These are phyloP conservation scores for Metopia argyrocephala DNA, from an alignment of 2,888 invertebrate species.

Conservation along the genomic window DNA sequence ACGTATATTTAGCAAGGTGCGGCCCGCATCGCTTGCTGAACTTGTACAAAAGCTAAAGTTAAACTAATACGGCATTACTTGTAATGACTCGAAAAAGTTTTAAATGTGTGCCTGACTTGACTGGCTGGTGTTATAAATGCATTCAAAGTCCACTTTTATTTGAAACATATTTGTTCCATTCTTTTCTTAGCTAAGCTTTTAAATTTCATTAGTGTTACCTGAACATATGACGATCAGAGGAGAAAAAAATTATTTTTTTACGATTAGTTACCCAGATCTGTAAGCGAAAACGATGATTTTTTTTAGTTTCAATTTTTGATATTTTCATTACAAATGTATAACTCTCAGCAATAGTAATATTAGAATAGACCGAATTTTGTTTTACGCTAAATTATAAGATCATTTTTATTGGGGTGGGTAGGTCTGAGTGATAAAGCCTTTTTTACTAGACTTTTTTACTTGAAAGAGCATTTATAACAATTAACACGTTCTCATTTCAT, in stretches of 20 bases:
- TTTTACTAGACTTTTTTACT: too few species aligned
- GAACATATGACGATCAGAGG: background rate
- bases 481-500: too few species aligned
- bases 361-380: too few species aligned
- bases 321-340: too few species aligned
- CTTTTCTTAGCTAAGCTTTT: background rate
- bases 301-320: too few species aligned
- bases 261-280: too few species aligned
- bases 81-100: background rate
- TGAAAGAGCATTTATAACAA: too few species aligned
- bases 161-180: background rate
- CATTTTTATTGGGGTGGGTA: too few species aligned
- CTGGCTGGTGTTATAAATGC: background rate
- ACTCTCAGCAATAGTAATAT: too few species aligned
- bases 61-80: background rate
- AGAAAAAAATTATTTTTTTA: background rate
- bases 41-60: background rate
- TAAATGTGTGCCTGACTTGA: background rate
- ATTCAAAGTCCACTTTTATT: background rate
- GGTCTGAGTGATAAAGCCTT: too few species aligned
- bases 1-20: slow-evolving; percentile 57
- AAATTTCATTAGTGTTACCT: background rate
- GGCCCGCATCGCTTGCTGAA: slow-evolving; percentile 37
- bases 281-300: too few species aligned
- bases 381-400: too few species aligned